Evolutionary conservation across 2,113 vertebrate genomes (phyloP), one percentile per base, ranked within the genome.

Genomic region (Ranitomeya variabilis): DNA sequence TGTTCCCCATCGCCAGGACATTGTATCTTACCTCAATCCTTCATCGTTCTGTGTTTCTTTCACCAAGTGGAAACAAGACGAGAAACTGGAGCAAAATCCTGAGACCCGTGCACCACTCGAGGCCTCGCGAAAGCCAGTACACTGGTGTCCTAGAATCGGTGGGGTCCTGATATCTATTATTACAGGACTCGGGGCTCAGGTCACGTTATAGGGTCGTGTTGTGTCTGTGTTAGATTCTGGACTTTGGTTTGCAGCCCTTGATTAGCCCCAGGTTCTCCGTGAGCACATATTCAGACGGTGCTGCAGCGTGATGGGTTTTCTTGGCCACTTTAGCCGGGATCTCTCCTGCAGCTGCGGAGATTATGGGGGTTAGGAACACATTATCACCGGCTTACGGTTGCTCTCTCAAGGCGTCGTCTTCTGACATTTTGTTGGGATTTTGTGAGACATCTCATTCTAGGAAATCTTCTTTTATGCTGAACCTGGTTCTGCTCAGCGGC

Each of bases 321-420:
- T 31, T 54, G 60, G n/a, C 88, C 52, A 77, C 3, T 64, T 79
- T 59, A 37, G 11, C 16, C 3, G 7, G 78, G 83, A 87, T 85
- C 66, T 67, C 74, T 73, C 51, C 67, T 59, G 86, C 45, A 59
- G 8, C 79, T 83, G 51, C 9, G 6, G 78, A 67, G 79, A 86
- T 78, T 84, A 84, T 26, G 52, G 62, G 21, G 66, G 71, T 87
- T 45, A 78, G 59, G 52, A 71, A 66, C 71, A 57, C 71, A 52
- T 86, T 90, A 83, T 80, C 79, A 69, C 21, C 86, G 79, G 89
- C 78, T 86, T 81, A 57, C 6, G 21, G 45, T 19, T 86, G 8
- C 76, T 85, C 62, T 55, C 57, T 83, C 23, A 62, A 81, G 67
- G 81, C 77, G 7, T 37, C 0, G 0, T 0, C 55, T 71, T n/a